Conservation (phyloP, 2,888 invertebrate species). For the Sericinus montela region DNA sequence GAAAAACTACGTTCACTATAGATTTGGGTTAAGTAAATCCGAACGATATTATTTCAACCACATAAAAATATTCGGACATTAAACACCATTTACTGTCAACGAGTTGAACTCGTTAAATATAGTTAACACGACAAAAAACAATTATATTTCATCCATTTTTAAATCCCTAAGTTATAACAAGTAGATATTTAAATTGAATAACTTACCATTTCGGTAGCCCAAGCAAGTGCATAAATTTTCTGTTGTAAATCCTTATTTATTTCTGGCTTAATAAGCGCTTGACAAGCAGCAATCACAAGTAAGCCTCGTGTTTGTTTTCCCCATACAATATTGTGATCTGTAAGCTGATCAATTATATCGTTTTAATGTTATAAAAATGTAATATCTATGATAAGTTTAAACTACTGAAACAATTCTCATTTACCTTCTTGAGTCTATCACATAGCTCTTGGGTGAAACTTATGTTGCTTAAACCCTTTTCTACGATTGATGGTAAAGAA, state of each 20-base stretch:
- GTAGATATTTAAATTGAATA: no score
- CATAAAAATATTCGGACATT: no score
- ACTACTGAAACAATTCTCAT: no score
- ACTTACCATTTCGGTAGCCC: conserved; percentile 95
- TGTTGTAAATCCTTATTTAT: conserved; percentile 84
- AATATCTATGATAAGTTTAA: no score
- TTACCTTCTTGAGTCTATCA: conserved; percentile 10
- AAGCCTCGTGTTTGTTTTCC: conserved; percentile 93
- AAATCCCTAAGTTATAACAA: no score
- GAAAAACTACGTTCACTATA: no score
- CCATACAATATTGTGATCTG: conserved; percentile 94
- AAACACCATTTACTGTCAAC: no score
- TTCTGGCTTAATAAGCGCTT: conserved; percentile 82
- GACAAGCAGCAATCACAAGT: conserved; percentile 86
- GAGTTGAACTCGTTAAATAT: no score
- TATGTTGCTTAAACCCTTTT: conserved; percentile 3
- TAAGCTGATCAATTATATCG: conserved; percentile 75
- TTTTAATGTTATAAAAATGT: neutral
- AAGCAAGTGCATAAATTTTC: conserved; percentile 88
- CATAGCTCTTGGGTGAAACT: conserved; percentile 2
- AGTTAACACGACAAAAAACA: no score
- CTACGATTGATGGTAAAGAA: neutral
- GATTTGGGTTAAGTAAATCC: no score
- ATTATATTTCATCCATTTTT: no score
- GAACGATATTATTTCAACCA: no score